Evolutionary conservation across 2,888 invertebrate genomes (phyloP).

Genomic region (Lasius platythorax): DNA sequence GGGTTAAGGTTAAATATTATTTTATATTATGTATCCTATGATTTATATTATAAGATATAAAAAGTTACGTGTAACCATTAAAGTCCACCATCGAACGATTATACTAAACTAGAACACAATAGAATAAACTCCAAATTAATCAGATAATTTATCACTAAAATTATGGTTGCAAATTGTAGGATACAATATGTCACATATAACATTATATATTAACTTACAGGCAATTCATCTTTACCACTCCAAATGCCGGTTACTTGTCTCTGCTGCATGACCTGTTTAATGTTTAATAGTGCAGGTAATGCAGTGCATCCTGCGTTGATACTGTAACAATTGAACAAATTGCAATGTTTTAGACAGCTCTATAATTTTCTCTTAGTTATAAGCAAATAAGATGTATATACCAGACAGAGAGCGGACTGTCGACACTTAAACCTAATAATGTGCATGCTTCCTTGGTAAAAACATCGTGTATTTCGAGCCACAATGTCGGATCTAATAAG

Average conservation of each 20-base stretch:
- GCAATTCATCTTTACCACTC: conserved; percentile 98
- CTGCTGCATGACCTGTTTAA: conserved; percentile 96
- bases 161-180: background rate
- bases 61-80: no score
- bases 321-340: conserved; percentile 84
- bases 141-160: background rate
- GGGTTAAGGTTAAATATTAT: no score
- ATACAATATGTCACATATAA: background rate
- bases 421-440: conserved; percentile 95
- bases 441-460: conserved; percentile 97
- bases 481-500: conserved; percentile 91
- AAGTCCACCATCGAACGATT: no score
- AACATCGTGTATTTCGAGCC: conserved; percentile 93
- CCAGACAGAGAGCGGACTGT: conserved; percentile 96
- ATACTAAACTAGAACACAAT: background rate
- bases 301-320: conserved; percentile 97
- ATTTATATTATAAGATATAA: background rate
- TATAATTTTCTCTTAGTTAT: conserved; percentile 9
- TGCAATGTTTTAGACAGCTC: background rate
- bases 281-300: conserved; percentile 97
- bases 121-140: background rate
- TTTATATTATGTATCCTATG: background rate
- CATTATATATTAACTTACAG: conserved; percentile 88
- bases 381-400: conserved; percentile 79
- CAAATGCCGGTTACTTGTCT: conserved; percentile 97